Evolutionary conservation across 2,888 invertebrate species (phyloP).

Genomic region (Dryococelus australis): DNA sequence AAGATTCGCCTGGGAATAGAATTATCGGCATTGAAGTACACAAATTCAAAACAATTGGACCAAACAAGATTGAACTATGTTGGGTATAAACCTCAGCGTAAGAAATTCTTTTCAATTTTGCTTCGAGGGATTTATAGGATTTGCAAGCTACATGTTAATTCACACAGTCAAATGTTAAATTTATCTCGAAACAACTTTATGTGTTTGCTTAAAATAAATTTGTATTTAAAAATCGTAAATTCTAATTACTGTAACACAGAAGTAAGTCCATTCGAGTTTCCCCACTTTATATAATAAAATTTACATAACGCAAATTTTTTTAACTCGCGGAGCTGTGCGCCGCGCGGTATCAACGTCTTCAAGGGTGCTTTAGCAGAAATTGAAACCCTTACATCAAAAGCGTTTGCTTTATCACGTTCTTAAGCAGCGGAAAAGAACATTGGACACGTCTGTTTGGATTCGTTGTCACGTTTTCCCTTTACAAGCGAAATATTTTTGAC

Average conservation of each 20-base stretch:
- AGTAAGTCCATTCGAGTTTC: background rate
- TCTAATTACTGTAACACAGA: background rate
- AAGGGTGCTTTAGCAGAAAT: background rate
- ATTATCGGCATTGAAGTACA: too few species aligned
- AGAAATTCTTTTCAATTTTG: too few species aligned
- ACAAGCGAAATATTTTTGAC: slow-evolving; percentile 31
- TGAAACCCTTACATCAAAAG: background rate
- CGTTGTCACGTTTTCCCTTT: slow-evolving; percentile 28
- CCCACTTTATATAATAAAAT: background rate
- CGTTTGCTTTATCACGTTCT: background rate
- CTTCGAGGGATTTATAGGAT: too few species aligned
- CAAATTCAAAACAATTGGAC: too few species aligned
- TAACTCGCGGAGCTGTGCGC: background rate
- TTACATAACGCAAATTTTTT: background rate
- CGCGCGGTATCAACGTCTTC: background rate
- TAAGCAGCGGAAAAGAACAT: slow-evolving; percentile 13
- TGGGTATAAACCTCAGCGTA: too few species aligned
- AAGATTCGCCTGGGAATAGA: too few species aligned
- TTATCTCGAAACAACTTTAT: too few species aligned
- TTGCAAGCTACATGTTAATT: too few species aligned
- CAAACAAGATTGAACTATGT: too few species aligned
- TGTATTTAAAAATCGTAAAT: too few species aligned
- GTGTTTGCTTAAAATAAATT: too few species aligned
- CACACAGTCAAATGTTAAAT: too few species aligned
- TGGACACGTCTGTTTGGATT: slow-evolving; percentile 27